Evolutionary conservation across 2,888 invertebrate genomes (phyloP).

Genomic region (Smittia sp.): DNA sequence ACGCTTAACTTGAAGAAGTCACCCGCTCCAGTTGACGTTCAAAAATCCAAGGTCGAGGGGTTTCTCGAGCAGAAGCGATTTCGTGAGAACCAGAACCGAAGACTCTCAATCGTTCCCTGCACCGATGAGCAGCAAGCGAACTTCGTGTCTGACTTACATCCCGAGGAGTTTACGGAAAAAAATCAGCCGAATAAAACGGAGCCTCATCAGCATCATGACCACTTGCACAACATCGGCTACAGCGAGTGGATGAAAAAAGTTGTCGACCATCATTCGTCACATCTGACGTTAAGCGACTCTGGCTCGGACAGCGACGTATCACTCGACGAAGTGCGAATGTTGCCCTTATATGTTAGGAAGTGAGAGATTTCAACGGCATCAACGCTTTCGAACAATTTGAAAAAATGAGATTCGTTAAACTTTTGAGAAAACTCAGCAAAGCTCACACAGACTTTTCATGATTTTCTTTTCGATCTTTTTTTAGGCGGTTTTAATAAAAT

Average conservation of each 20-base stretch:
- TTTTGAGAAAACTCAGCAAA: no score
- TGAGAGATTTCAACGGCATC: background rate
- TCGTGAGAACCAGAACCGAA: background rate
- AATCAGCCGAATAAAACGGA: background rate
- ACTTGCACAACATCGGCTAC: conserved; percentile 37
- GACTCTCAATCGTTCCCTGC: conserved; percentile 25
- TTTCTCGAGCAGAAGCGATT: conserved; percentile 1
- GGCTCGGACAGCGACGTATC: conserved; percentile 12
- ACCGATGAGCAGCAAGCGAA: conserved; percentile 33
- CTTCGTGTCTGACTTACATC: conserved; percentile 32
- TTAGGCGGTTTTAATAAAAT: conserved; percentile 39
- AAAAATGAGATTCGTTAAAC: conserved; percentile 18
- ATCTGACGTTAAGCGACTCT: conserved; percentile 17
- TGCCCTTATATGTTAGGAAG: conserved; percentile 7
- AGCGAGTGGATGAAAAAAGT: conserved; percentile 40
- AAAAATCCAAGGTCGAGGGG: background rate
- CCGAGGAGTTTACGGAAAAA: conserved; percentile 29
- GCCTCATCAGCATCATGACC: conserved; percentile 24
- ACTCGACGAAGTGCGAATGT: conserved; percentile 24
- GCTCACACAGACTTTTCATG: no score
- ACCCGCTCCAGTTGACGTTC: background rate
- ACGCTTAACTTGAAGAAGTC: conserved; percentile 16
- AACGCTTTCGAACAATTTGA: background rate
- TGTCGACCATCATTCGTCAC: conserved; percentile 37
- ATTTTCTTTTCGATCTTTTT: no score